Evolutionary conservation across 2,797 vertebrate genomes (phyloP).

Genomic region (Choloepus didactylus): DNA sequence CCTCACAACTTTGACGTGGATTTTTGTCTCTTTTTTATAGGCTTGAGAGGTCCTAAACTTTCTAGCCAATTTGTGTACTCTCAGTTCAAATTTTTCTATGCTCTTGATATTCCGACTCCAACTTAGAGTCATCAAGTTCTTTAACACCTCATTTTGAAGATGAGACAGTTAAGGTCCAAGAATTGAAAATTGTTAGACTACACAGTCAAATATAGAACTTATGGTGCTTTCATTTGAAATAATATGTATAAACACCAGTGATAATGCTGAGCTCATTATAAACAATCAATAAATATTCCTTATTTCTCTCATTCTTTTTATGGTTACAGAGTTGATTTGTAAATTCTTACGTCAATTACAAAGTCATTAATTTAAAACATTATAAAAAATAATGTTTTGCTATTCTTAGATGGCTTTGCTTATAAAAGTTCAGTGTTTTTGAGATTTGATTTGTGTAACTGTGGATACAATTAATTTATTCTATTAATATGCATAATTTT

Average conservation of each 20-base stretch:
- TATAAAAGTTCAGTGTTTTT: not conserved
- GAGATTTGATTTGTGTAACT: not conserved
- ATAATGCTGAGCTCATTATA: not conserved
- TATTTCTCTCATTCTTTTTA: not conserved
- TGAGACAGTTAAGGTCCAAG: not conserved
- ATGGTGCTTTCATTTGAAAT: not conserved
- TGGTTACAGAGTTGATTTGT: not conserved
- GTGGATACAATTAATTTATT: not conserved
- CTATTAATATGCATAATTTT: not conserved
- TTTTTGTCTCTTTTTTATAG: not conserved
- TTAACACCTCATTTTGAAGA: not conserved
- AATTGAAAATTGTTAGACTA: not conserved
- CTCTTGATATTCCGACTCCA: not conserved
- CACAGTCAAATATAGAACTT: not conserved
- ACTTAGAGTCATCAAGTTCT: not conserved
- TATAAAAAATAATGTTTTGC: not conserved
- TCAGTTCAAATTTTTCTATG: not conserved
- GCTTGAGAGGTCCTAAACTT: not conserved
- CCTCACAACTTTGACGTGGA: not conserved
- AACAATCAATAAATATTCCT: not conserved
- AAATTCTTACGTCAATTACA: not conserved
- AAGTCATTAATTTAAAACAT: not conserved
- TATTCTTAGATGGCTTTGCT: not conserved
- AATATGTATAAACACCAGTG: not conserved
- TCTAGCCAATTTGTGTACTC: not conserved